Percentiles rank a stretch among this genome's conserved stretches.
These are phyloP conservation scores for Pogonocherus hispidulus DNA, from an alignment of 2,888 invertebrate species.

Conservation along the genomic window DNA sequence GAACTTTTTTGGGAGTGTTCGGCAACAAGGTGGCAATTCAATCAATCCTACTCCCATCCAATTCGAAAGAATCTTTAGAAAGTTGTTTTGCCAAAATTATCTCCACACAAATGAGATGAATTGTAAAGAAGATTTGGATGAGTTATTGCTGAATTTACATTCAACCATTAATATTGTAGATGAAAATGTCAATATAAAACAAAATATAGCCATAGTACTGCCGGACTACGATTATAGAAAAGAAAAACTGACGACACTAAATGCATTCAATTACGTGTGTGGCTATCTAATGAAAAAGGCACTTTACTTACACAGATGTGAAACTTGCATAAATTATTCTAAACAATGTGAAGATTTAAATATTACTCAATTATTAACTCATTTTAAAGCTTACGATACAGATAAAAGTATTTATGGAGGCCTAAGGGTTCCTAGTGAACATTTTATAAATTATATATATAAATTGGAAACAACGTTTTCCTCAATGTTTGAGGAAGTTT, in stretches of 20 bases:
- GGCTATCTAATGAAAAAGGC: constrained; percentile 32
- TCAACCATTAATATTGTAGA: neutral
- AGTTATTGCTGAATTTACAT: neutral
- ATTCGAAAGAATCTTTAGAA: constrained; percentile 44
- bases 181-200: neutral
- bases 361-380: constrained; percentile 6
- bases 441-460: constrained; percentile 24
- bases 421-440: constrained; percentile 12
- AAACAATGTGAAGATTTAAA: constrained; percentile 19
- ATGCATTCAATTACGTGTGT: constrained; percentile 37
- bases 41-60: constrained; percentile 52
- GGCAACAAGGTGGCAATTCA: constrained; percentile 46
- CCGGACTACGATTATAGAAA: constrained; percentile 24
- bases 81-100: constrained; percentile 43
- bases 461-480: constrained; percentile 29
- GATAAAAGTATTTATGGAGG: constrained; percentile 26
- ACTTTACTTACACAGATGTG: constrained; percentile 7
- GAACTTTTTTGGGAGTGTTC: constrained; percentile 49
- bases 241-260: constrained; percentile 28
- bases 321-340: constrained; percentile 10
- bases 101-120: constrained; percentile 36
- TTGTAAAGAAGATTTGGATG: constrained; percentile 34
- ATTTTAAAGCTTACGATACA: constrained; percentile 24
- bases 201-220: constrained; percentile 6
- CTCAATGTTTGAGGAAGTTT: constrained; percentile 24